Percentiles rank a stretch among this genome's conserved stretches.
These are phyloP conservation scores for Phoeniculus purpureus DNA, from an alignment of 2,797 vertebrate genomes.

Conservation along the genomic window DNA sequence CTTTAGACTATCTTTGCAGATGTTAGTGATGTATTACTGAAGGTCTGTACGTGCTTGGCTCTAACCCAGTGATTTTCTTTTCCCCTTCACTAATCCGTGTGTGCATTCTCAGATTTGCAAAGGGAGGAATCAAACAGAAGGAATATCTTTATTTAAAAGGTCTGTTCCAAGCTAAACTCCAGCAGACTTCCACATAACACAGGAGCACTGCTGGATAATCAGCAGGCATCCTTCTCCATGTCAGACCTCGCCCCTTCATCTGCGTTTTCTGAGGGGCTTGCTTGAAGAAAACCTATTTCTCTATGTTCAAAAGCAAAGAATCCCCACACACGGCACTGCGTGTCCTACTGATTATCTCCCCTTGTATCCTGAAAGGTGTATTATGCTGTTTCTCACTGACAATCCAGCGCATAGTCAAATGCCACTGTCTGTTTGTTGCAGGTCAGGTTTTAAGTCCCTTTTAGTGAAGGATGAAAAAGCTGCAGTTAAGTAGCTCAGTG, in stretches of 20 bases:
- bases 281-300: neutral
- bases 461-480: neutral
- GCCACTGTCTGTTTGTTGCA: neutral
- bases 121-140: neutral
- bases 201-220: neutral
- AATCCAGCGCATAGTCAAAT: neutral
- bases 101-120: neutral
- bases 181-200: neutral
- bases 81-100: fast-evolving
- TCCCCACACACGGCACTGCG: neutral
- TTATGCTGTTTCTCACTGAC: neutral
- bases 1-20: too few relatives aligned
- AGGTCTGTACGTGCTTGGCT: neutral
- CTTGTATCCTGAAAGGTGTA: neutral
- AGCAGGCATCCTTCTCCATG: neutral
- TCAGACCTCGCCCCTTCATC: neutral
- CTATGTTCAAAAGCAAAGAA: neutral
- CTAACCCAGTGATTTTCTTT: neutral
- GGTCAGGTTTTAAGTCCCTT: neutral
- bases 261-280: neutral
- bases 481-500: neutral
- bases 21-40: neutral
- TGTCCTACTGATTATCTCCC: neutral
- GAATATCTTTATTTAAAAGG: neutral
- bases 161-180: neutral